These are phyloP conservation scores for Willisornis vidua DNA, from an alignment of 2,113 vertebrate genomes.

Conservation along the genomic window DNA sequence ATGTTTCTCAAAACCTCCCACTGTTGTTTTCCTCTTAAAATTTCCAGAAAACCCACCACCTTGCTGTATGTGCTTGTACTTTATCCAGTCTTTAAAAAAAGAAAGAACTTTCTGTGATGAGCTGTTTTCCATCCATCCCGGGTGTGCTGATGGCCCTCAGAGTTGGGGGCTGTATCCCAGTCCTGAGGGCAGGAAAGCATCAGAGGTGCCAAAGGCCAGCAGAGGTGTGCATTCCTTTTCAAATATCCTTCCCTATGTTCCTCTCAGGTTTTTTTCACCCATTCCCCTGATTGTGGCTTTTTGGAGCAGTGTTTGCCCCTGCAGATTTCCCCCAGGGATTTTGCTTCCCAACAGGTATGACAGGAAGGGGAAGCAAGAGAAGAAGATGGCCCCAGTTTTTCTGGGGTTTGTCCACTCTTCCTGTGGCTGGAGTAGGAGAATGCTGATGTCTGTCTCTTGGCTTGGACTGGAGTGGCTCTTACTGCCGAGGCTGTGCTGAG, in stretches of 20 bases:
- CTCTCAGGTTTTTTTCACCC: neutral
- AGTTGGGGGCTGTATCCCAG: neutral
- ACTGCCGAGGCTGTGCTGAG: fast-evolving
- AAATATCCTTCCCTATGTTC: neutral
- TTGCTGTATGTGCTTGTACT: neutral
- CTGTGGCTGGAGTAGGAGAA: neutral
- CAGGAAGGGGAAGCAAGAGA: neutral
- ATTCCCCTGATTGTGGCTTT: neutral
- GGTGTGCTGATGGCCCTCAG: fast-evolving
- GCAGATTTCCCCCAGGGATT: neutral
- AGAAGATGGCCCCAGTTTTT: neutral
- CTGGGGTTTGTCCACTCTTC: fast-evolving
- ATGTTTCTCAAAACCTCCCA: neutral
- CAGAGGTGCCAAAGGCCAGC: fast-evolving
- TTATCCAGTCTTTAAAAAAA: neutral
- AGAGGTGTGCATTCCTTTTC: neutral
- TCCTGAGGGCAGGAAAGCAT: neutral
- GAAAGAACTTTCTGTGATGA: neutral
- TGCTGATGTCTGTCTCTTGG: fast-evolving
- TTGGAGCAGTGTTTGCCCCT: neutral
- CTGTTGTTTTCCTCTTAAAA: neutral
- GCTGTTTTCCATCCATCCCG: neutral
- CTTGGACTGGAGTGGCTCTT: neutral
- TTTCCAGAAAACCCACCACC: neutral
- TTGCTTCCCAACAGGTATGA: neutral